Evolutionary conservation across 2,888 invertebrate species (phyloP).

Genomic region (Apamea epomidion): DNA sequence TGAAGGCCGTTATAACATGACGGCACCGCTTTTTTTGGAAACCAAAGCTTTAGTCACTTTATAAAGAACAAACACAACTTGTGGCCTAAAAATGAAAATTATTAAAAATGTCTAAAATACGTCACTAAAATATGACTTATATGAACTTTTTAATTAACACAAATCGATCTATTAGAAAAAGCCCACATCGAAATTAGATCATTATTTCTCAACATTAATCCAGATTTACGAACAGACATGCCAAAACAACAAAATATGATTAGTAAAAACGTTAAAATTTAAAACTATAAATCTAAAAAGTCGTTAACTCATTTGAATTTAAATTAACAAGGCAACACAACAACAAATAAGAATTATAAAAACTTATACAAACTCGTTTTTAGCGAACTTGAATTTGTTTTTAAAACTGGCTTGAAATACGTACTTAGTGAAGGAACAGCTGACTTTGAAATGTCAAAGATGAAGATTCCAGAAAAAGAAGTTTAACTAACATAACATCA

Average conservation of each 20-base stretch:
- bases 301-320: slow-evolving; percentile 60
- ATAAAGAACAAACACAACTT: background rate
- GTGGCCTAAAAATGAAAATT: background rate
- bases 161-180: slow-evolving; percentile 34
- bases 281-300: slow-evolving; percentile 60
- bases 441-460: slow-evolving; percentile 22
- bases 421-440: slow-evolving; percentile 17
- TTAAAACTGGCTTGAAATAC: slow-evolving; percentile 28
- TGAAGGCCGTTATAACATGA: too few relatives aligned
- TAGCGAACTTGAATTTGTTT: slow-evolving; percentile 23
- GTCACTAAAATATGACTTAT: background rate
- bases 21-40: too few relatives aligned
- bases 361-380: slow-evolving; percentile 17
- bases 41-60: background rate
- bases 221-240: slow-evolving; percentile 44
- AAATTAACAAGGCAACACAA: slow-evolving; percentile 45
- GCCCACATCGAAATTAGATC: slow-evolving; percentile 34
- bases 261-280: slow-evolving; percentile 50
- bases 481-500: background rate
- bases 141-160: background rate
- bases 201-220: slow-evolving; percentile 32
- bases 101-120: background rate
- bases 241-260: slow-evolving; percentile 59
- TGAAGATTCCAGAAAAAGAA: background rate
- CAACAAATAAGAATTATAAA: slow-evolving; percentile 35